These are phyloP conservation scores for Emydoidea blandingii DNA, from an alignment of 2,797 vertebrate genomes.

Conservation along the genomic window DNA sequence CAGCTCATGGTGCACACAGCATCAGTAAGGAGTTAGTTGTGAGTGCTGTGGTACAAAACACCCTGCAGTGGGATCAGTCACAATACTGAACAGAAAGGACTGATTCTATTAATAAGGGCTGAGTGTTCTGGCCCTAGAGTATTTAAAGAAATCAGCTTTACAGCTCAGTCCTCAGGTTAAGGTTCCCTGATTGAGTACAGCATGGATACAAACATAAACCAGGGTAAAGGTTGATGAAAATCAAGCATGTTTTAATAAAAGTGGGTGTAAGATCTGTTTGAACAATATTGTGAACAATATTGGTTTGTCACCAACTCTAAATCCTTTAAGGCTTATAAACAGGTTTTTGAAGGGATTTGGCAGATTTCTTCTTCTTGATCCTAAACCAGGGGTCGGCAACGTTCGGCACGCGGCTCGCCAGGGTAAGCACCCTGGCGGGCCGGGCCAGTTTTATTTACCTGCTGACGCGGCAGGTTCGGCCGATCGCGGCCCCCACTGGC, in stretches of 20 bases:
- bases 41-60: neutral
- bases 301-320: slow-evolving; percentile 7
- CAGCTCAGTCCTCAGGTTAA: fast-evolving
- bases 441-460: too few species aligned
- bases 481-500: too few species aligned
- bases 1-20: neutral
- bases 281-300: neutral
- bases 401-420: too few species aligned
- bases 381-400: neutral
- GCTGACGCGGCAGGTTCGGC: too few species aligned
- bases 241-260: slow-evolving; percentile 33
- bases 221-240: fast-evolving
- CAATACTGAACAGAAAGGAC: neutral
- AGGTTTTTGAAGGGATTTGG: neutral
- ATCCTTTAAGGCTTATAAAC: slow-evolving; percentile 33
- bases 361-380: slow-evolving; percentile 13
- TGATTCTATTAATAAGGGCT: fast-evolving
- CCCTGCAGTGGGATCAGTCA: fast-evolving
- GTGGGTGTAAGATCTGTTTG: neutral
- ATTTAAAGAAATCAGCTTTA: fast-evolving
- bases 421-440: too few species aligned
- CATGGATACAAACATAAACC: neutral
- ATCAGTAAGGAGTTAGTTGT: neutral
- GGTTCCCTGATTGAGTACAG: slow-evolving; percentile 6
- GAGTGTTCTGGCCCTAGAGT: fast-evolving